Base-by-base conservation (phyloP, 2,113 vertebrate species). In the Dinomys branickii region DNA sequence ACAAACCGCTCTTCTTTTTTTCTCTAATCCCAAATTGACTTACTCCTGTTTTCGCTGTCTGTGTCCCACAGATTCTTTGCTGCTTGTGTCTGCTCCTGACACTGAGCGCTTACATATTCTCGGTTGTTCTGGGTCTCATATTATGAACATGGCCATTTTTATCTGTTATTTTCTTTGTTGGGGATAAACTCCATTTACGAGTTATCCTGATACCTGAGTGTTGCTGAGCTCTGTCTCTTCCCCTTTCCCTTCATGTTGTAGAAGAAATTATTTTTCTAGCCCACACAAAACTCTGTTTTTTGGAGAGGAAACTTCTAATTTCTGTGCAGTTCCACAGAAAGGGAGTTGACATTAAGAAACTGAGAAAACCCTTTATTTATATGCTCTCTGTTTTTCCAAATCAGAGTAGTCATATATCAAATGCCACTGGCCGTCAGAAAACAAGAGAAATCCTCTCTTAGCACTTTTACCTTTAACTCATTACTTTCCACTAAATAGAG, bases 381-480 rank as follows among this genome's bases (percentile, higher is more conserved):
- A 61, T 58, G 41, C 20, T 95, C 10, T 94, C 30, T 94, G 8
- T 94, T 94, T 97, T 41, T 95, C 95, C 96, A 89, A 95, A 93
- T 93, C 63, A 88, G 88, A 84, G 58, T 63, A 83, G 33, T 13
- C 41, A 81, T 91, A 84, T 93, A 91, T 83, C 89, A 97, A 93
- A 94, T 16, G 52, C 13, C 11, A 2, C 24, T 44, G 69, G 16
- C 41, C 92, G 69, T 22, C 41, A 96, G 65, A 90, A 19, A 77
- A 85, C 2, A 56, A 71, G n/a, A 93, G 26, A 92, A 96, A 91
- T 20, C 12, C 2, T 35, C 12, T 58, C 33, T 95, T 75, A 96
- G 84, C 52, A 96, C 22, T 94, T 97, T 94, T 90, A 81, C 65
- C 30, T 63, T 94, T 96, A 94, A 90, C 56, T 59, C 1, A 0